A percentile compares a stretch with the other conserved stretches of the same genome.
Evolutionary conservation across 2,797 vertebrate species (phyloP).

Genomic region (Hybognathus amarus): DNA sequence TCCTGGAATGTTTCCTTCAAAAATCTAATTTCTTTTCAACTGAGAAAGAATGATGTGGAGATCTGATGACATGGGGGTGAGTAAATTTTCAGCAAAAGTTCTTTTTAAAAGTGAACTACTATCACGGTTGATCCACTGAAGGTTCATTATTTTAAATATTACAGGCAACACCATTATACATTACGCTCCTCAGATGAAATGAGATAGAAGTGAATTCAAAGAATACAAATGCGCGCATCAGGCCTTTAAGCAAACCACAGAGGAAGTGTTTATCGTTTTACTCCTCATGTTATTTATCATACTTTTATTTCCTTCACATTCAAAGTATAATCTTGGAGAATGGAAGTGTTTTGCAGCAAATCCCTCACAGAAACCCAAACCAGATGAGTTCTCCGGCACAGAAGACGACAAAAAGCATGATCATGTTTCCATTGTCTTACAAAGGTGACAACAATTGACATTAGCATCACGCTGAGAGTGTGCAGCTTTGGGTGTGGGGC

Average conservation of each 20-base stretch:
- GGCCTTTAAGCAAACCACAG: conserved; percentile 54
- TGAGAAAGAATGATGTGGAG: too few relatives aligned
- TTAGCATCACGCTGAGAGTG: conserved; percentile 32
- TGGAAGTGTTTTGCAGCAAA: not conserved
- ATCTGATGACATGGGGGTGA: too few relatives aligned
- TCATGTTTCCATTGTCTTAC: conserved; percentile 34
- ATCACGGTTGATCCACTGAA: not conserved
- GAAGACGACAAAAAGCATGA: not conserved
- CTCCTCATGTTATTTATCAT: conserved; percentile 22
- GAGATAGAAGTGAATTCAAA: conserved; percentile 3
- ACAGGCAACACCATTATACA: not conserved
- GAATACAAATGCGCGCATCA: conserved; percentile 31
- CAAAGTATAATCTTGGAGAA: not conserved
- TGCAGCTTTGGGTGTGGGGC: conserved; percentile 50
- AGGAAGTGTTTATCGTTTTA: conserved; percentile 49
- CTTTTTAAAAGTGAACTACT: not conserved
- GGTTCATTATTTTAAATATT: conserved; percentile 15
- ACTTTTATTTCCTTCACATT: conserved; percentile 1
- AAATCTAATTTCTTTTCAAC: too few relatives aligned
- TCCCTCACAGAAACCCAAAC: not conserved
- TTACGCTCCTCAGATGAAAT: conserved; percentile 21
- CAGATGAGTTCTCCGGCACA: not conserved
- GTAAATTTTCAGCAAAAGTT: too few relatives aligned
- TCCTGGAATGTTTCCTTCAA: too few relatives aligned
- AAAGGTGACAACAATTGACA: conserved; percentile 33